Evolutionary conservation across 2,888 invertebrate genomes (phyloP), one percentile per base, ranked within the genome.

Genomic region (Eudemis profundana): DNA sequence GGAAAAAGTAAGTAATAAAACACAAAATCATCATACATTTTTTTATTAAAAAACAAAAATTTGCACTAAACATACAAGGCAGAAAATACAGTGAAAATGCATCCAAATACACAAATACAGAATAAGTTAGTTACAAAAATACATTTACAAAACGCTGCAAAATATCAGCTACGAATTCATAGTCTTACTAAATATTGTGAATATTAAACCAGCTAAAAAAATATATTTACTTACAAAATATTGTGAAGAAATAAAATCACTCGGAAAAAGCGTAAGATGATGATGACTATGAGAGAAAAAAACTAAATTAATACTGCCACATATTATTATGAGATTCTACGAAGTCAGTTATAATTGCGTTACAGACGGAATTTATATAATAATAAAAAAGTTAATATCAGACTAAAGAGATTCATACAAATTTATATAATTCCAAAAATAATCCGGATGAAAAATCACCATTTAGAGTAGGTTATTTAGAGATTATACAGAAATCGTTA

Each of bases 1-100:
- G n/a, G n/a, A n/a, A 5, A 17, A 47, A 15, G 27, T 44, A 21
- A 12, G 29, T n/a, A 57, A 47, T 36, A 47, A 63, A 49, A 42
- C 29, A 33, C n/a, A 4, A 10, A 4, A 23, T 57, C 50, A 14
- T 50, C 14, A 44, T 61, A 60, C 53, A 60, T 46, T 61, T 46
- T 61, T 53, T 65, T 47, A 42, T 53, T 54, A 65, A 65, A 62
- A 65, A 65, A 61, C 65, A 64, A 64, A 61, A 59, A 57, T 19
- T 50, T 64, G 44, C 64, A 64, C 57, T 64, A 64, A 59, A 64
- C 42, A 59, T 64, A 57, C 57, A 59, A 57, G 44, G 57, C 50
- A 27, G 64, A 50, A 10, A 14, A 49, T 46, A 49, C 56, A 50
- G 50, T 36, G 56, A 40, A 21, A 59, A 42, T 54, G 33, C n/a